phyloP scores from a whole-genome alignment of 2,797 vertebrate species.

The Myiothlypis coronata region DNA sequence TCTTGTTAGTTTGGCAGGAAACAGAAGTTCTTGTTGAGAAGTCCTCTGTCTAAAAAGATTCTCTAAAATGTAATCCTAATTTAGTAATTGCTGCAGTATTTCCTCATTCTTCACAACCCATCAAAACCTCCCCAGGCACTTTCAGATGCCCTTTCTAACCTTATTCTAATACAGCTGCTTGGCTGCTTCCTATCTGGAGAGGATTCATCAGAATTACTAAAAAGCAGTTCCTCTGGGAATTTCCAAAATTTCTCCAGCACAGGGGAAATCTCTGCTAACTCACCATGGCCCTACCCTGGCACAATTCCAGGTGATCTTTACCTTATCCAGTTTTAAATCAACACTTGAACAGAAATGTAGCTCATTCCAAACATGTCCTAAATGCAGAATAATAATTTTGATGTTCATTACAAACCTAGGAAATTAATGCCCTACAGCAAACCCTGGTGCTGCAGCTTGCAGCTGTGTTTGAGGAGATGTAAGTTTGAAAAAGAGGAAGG shows the following conservation, averaged over 20 bases:
- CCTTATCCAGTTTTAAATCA: background rate
- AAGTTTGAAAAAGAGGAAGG: background rate
- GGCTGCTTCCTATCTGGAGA: background rate
- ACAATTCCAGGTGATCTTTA: background rate
- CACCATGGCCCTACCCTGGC: background rate
- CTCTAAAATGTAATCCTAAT: background rate
- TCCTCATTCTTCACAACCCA: background rate
- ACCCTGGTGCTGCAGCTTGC: background rate
- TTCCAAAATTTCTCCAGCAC: background rate
- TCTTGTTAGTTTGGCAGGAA: slow-evolving; percentile 47
- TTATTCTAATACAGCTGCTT: background rate
- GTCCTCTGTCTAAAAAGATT: background rate
- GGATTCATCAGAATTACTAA: background rate
- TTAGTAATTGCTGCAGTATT: background rate
- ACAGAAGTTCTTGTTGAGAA: slow-evolving; percentile 5
- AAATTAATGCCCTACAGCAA: background rate
- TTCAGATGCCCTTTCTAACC: background rate
- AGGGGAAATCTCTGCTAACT: background rate
- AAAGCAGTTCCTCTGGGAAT: background rate
- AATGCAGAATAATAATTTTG: background rate
- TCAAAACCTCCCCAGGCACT: background rate
- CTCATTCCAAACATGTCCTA: background rate
- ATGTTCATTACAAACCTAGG: background rate
- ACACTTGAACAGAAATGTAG: background rate
- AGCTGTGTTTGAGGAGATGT: slow-evolving; percentile 21